Base-by-base conservation (phyloP, 1,140 invertebrate species). In the Notospermus geniculatus region DNA sequence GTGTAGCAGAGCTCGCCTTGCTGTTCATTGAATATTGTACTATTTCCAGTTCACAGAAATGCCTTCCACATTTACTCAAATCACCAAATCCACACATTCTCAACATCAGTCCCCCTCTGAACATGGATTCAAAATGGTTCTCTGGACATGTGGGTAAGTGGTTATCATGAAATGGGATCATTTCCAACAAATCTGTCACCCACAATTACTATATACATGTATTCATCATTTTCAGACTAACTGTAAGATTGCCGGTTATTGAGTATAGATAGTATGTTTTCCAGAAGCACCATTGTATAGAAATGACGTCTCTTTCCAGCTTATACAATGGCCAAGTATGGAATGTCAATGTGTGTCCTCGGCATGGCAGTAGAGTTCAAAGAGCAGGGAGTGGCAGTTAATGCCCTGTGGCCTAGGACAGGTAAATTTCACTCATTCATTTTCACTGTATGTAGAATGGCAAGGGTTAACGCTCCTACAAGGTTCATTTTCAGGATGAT, bases 281-380 rank as follows among this genome's bases (percentile, higher is more conserved):
- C n/a, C n/a, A n/a, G n/a, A n/a, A n/a, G n/a, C n/a, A n/a, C n/a
- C n/a, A n/a, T n/a, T 36, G n/a, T 30, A 30, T 72, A 55, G n/a
- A n/a, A n/a, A n/a, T n/a, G n/a, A n/a, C n/a, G n/a, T 36, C 27
- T 29, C 71, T 55, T 73, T 72, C 17, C 65, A 54, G 95, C 94
- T 0, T 99, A 98, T 78, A 98, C 96, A 0, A 97, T 98, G 87
- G 91, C 96, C 1, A 99, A 99, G 74, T 98, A 96, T 75, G 96
- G 96, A 22, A 99, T 99, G 97, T 97, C 93, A 0, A 93, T 99
- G 92, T 98, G 95, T 82, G 93, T 92, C 1, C 82, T 99, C 15
- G 95, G 97, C 41, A 97, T 98, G 93, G 84, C 92, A 43, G 91
- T 91, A 67, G 97, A 99, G 83, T 91, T 97, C 65, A 88, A 86